Base-by-base conservation (phyloP, 1,140 invertebrate species). In the Philotrypesis tridentata region DNA sequence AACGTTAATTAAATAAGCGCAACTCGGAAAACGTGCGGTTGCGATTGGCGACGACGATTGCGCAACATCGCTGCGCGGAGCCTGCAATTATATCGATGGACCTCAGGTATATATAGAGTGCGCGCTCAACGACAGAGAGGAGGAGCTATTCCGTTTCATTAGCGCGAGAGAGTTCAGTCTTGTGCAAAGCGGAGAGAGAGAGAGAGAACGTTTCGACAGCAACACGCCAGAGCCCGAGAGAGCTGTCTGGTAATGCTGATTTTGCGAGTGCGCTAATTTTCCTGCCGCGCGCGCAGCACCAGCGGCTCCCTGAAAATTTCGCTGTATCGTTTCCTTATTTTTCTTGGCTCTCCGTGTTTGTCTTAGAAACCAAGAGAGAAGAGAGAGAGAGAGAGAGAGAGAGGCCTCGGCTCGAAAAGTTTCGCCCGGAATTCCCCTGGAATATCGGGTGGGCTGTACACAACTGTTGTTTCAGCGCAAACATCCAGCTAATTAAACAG, bases 1-100 rank as follows among this genome's bases (percentile, higher is more conserved):
- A 68, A 25, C 37, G 65, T 55, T 79, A 79, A 79, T 79, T 71
- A 72, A 79, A 79, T 79, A 72, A 71, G 77, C 73, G 73, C 25
- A 60, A 31, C 27, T 55, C 21, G 43, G 31, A 48, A 79, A 70
- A 43, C 76, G 63, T 79, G 77, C 67, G 43, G 63, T 79, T 37
- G 68, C 76, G 61, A 78, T 77, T 67, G 74, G 61, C 48, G 72
- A 74, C 48, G 31, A 11, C 23, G 27, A 23, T 78, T 78, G 63
- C 76, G 75, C 75, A 77, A 77, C 25, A n/a, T 31, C 33, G 12
- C 60, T 21, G 8, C 31, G 40, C 65, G 17, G 1, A 76, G 29
- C 27, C 37, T 25, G 76, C 76, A 55, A 70, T 78, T 78, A 78
- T 37, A 78, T 78, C 76, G 76, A 78, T 55, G 76, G 60, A 43